Evolutionary conservation across 2,113 vertebrate species (phyloP), one percentile per base, ranked within the genome.

Genomic region (Planiliza haematocheilus): DNA sequence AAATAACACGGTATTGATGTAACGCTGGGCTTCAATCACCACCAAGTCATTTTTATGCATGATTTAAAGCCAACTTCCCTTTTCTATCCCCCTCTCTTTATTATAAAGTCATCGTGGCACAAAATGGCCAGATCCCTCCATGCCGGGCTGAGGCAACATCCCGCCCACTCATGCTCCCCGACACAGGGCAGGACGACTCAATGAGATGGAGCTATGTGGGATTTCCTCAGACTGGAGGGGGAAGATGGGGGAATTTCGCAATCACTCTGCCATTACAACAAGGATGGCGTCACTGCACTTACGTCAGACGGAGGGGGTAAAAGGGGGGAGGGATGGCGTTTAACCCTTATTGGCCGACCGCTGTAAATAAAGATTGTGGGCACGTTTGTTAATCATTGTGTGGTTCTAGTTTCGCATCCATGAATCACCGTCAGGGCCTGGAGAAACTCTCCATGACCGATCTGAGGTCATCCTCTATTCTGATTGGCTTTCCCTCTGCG

Each of bases 151-250:
- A 42, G 39, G 55, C 20, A 38, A 43, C 42, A 48, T 12, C 5
- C 34, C 65, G 51, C 36, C 66, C 18, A 59, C 30, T 77, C 73
- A 16, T n/a, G 20, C 68, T 49, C 24, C 1, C 24, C 2, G 10
- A 52, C 48, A 67, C 57, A 17, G n/a, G 17, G 51, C 55, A 10
- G 21, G n/a, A n/a, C 8, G 12, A 42, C 18, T 62, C 66, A 66
- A 45, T 46, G 62, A 72, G 67, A 59, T 30, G 24, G 24, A 30
- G 24, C 24, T 63, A 70, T 74, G 57, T 78, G 87, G 90, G 87
- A 70, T 87, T 90, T 90, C 90, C 87, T 90, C 71, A 39, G 48
- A 59, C 49, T 46, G 43, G 37, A 50, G 11, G 59, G 36, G 79
- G 38, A 53, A 9, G 18, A 13, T 21, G 11, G 51, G 64, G 67